Evolutionary conservation across 2,113 vertebrate genomes (phyloP), one percentile per base, ranked within the genome.

Genomic region (Phalacrocorax brasilianus): DNA sequence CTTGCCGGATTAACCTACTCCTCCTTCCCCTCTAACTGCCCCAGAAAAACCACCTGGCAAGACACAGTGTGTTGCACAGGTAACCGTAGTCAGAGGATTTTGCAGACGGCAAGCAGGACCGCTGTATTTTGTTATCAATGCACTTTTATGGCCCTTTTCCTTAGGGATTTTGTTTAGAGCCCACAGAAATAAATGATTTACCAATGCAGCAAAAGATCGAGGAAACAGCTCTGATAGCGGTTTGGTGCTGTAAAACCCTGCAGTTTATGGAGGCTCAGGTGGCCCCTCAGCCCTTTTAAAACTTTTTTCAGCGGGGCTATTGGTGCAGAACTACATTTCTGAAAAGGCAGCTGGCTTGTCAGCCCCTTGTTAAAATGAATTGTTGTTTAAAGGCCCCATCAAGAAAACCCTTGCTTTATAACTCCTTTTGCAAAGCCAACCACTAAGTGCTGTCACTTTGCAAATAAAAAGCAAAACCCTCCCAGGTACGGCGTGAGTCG

Each of bases 231-330:
- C 73, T 1, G 9, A 68, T 27, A 75, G 78, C 17, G 10, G 59
- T 32, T 80, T 15, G 14, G n/a, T 65, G 86, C 89, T 73, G 91
- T 95, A 96, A 97, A 97, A 79, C 21, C 49, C 73, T 44, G 6
- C 93, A 86, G 91, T 97, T 97, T 96, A 97, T 95, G 88, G 85
- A 83, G 59, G 92, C 85, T 95, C 82, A 91, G 93, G 95, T 95
- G 97, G 96, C 89, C 95, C 76, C 93, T 96, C 76, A 87, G 88
- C 92, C 92, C 92, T 93, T 96, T 95, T 92, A 94, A 96, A 97
- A 95, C 93, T 89, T 95, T 93, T 96, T 95, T 94, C 94, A 93
- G 93, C 96, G 92, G 61, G 70, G 66, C 61, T 81, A 24, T 42
- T 62, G 66, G 58, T 76, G 79, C 77, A 73, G 89, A 89, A 94